Base-by-base conservation (phyloP, 2,797 vertebrate genomes). In the Aulostomus chinensis region DNA sequence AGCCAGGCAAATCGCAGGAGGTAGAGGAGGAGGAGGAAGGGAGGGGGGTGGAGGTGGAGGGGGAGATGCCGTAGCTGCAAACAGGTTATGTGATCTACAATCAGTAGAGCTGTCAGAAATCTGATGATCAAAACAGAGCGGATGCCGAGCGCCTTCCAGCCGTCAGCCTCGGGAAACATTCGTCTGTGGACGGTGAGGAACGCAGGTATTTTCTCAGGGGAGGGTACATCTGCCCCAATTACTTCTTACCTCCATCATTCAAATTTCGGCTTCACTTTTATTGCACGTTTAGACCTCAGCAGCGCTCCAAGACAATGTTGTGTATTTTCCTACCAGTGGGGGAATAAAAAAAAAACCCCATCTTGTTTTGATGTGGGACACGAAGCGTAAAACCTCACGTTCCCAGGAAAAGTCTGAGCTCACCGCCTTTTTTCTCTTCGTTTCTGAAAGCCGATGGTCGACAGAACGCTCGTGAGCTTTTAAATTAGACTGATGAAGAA, bases 71-170 rank as follows among this genome's bases (percentile, higher is more conserved):
- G 15, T 18, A 32, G 57, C 58, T 50, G 60, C 58, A 74, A 84
- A 79, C 73, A 72, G 58, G 56, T 57, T 20, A 58, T 10, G 51
- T 82, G 68, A 79, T 76, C 63, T 79, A 53, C 51, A 64, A 78
- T 83, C 75, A 61, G 73, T 17, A 5, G 21, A 15, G 50, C 71
- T 82, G 85, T 85, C 81, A 82, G 52, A 48, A 76, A 69, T 49
- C 35, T 78, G 80, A 83, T 75, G 84, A 88, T 86, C 77, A 80
- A 71, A 72, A 77, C 69, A 66, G 70, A 28, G 54, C 63, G 25
- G n/a, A n/a, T n/a, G n/a, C n/a, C n/a, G 43, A 58, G 71, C 18
- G 59, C 28, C 66, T 75, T 78, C 56, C 68, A 52, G 49, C 50
- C 66, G 17, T 49, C 62, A 56, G 57, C 68, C 39, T 30, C n/a